Evolutionary conservation across 1,140 invertebrate species (phyloP).

Genomic region (Wasmannia auropunctata): DNA sequence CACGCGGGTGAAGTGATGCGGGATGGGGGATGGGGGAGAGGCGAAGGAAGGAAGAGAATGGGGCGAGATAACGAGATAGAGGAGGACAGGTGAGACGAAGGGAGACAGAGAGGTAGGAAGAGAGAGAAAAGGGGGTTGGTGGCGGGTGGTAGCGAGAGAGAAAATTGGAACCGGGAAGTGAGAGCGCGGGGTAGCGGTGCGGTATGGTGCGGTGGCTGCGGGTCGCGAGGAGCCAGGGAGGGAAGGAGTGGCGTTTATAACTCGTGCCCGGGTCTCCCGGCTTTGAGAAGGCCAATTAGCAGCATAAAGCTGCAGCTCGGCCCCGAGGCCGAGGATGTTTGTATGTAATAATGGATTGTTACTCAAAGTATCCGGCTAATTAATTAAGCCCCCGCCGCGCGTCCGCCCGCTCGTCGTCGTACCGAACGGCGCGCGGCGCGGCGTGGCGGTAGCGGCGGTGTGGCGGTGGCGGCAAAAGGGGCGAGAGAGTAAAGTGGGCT

Average conservation of each 20-base stretch:
- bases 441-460: background rate
- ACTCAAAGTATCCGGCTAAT: slow-evolving; percentile 86
- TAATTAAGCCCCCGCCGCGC: slow-evolving; percentile 83
- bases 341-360: slow-evolving; percentile 86
- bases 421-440: slow-evolving; percentile 21
- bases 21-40: slow-evolving; percentile 8
- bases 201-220: slow-evolving; percentile 47
- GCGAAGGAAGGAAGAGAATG: background rate
- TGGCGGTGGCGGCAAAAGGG: background rate
- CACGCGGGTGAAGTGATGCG: slow-evolving; percentile 39
- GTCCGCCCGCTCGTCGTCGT: slow-evolving; percentile 59
- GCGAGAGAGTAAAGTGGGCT: background rate
- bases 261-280: slow-evolving; percentile 80
- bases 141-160: slow-evolving; percentile 18
- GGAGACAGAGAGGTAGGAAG: slow-evolving; percentile 43
- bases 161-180: slow-evolving; percentile 52
- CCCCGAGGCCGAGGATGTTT: slow-evolving; percentile 82
- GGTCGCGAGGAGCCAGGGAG: slow-evolving; percentile 42
- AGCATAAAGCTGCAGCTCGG: slow-evolving; percentile 84
- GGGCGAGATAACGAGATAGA: slow-evolving; percentile 21
- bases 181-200: slow-evolving; percentile 19
- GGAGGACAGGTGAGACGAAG: slow-evolving; percentile 17
- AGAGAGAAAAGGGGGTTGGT: slow-evolving; percentile 45
- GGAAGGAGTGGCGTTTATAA: slow-evolving; percentile 82
- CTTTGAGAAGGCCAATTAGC: slow-evolving; percentile 85